Evolutionary conservation across 2,797 vertebrate genomes (phyloP).

Genomic region (Girardinus metallicus): DNA sequence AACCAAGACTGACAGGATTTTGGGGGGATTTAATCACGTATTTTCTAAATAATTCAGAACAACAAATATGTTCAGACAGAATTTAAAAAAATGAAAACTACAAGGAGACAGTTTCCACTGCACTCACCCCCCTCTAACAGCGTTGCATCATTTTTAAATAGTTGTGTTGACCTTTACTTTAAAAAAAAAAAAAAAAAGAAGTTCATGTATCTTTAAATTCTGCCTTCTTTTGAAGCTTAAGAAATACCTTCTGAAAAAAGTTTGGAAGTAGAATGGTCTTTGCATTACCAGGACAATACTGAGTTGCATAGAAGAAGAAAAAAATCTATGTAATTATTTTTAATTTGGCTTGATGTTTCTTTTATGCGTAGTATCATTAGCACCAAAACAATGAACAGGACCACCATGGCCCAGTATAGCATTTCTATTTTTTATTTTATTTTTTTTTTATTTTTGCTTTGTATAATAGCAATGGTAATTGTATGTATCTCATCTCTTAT

Average conservation of each 20-base stretch:
- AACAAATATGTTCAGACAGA: conserved; percentile 26
- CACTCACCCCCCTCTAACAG: not conserved
- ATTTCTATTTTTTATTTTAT: not conserved
- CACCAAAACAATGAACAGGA: not conserved
- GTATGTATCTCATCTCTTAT: no score
- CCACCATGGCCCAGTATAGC: not conserved
- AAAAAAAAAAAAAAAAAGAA: not conserved
- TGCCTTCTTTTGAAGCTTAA: not conserved
- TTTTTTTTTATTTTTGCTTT: not conserved
- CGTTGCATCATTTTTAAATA: not conserved
- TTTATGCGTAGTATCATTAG: not conserved
- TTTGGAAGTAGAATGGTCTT: not conserved
- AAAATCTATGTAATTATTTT: not conserved
- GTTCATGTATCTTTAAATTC: not conserved
- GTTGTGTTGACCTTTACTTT: not conserved
- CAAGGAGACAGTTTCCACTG: conserved; percentile 7
- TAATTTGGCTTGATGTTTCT: not conserved
- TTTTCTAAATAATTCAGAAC: conserved; percentile 57
- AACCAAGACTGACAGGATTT: conserved; percentile 37
- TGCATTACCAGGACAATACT: not conserved
- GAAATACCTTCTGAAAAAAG: not conserved
- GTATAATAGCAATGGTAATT: not conserved
- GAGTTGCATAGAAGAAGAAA: not conserved
- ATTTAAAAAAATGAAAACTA: conserved; percentile 10
- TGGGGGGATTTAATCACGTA: conserved; percentile 26